These are phyloP conservation scores for Drosophila gunungcola DNA, from an alignment of 1,140 invertebrate species.

Conservation along the genomic window DNA sequence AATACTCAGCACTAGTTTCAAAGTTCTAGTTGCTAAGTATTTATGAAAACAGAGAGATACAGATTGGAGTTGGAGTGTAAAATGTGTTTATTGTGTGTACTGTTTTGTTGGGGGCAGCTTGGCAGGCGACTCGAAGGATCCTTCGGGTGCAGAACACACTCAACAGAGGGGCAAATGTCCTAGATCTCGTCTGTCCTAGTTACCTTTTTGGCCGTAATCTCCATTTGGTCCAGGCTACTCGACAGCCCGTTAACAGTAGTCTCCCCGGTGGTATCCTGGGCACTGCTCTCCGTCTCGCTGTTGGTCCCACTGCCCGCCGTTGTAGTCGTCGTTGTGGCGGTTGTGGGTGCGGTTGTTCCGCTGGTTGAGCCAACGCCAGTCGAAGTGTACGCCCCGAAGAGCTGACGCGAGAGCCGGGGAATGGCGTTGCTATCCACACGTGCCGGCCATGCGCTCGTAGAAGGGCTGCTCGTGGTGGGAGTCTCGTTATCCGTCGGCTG, in stretches of 20 bases:
- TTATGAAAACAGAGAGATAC: slow-evolving; percentile 19
- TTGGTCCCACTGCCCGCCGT: slow-evolving; percentile 60
- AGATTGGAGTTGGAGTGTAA: slow-evolving; percentile 32
- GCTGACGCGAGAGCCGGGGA: slow-evolving; percentile 59
- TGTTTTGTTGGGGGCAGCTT: slow-evolving; percentile 35
- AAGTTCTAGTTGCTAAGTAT: slow-evolving; percentile 24
- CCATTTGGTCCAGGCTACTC: slow-evolving; percentile 69
- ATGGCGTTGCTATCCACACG: slow-evolving; percentile 56
- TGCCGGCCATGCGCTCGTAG: slow-evolving; percentile 59
- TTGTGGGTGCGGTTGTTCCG: slow-evolving; percentile 17
- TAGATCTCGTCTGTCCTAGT: slow-evolving; percentile 18
- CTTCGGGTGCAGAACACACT: slow-evolving; percentile 17
- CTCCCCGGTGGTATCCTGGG: slow-evolving; percentile 56
- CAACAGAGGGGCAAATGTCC: neutral
- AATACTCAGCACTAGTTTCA: neutral
- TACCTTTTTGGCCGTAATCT: slow-evolving; percentile 79
- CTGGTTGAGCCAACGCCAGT: slow-evolving; percentile 12
- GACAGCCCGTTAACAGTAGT: slow-evolving; percentile 70
- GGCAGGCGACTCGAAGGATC: slow-evolving; percentile 26
- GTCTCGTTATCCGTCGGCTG: slow-evolving; percentile 50
- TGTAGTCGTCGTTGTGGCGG: slow-evolving; percentile 8
- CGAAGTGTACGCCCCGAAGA: slow-evolving; percentile 54
- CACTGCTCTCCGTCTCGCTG: slow-evolving; percentile 70
- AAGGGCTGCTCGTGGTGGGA: slow-evolving; percentile 35
- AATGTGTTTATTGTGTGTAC: slow-evolving; percentile 47